Conservation (phyloP, 2,888 invertebrate species). For the Lepidocyrtoides sp. region DNA sequence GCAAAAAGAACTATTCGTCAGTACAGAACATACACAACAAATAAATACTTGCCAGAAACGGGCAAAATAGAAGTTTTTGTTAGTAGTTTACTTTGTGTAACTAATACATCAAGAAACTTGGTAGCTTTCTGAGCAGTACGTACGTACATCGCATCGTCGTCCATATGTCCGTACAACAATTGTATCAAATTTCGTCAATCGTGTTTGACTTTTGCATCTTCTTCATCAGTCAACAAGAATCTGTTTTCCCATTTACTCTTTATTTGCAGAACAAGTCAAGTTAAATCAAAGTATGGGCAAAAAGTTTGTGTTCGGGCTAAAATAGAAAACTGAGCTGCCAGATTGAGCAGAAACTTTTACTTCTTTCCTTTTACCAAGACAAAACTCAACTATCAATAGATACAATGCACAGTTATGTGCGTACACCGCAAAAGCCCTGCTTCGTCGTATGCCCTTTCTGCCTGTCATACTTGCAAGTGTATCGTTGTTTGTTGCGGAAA, state of each 20-base stretch:
- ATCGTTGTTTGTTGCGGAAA: slow-evolving; percentile 3
- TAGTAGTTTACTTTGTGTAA: slow-evolving; percentile 59
- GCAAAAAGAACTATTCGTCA: slow-evolving; percentile 11
- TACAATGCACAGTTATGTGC: neutral
- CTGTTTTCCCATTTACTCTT: slow-evolving; percentile 53
- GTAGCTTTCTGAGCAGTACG: slow-evolving; percentile 8
- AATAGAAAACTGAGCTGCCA: slow-evolving; percentile 53
- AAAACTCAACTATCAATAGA: neutral
- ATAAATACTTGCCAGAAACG: neutral
- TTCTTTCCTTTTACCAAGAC: neutral
- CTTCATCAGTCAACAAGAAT: slow-evolving; percentile 46
- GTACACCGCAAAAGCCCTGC: neutral
- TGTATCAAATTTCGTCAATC: slow-evolving; percentile 80
- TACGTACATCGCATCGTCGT: too few species aligned
- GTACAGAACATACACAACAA: neutral
- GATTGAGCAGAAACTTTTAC: slow-evolving; percentile 54
- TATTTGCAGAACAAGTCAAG: slow-evolving; percentile 71
- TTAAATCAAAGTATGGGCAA: slow-evolving; percentile 52
- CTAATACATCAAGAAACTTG: slow-evolving; percentile 65
- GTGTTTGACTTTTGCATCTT: slow-evolving; percentile 77
- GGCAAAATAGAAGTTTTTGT: slow-evolving; percentile 19
- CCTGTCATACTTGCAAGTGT: neutral
- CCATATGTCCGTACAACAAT: slow-evolving; percentile 65
- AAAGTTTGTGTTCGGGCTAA: slow-evolving; percentile 61
- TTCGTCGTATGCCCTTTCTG: too few species aligned